A percentile compares a stretch with the other conserved stretches of the same genome.
These are phyloP conservation scores for Drosophila hydei DNA, from an alignment of 1,140 invertebrate genomes.

Conservation along the genomic window DNA sequence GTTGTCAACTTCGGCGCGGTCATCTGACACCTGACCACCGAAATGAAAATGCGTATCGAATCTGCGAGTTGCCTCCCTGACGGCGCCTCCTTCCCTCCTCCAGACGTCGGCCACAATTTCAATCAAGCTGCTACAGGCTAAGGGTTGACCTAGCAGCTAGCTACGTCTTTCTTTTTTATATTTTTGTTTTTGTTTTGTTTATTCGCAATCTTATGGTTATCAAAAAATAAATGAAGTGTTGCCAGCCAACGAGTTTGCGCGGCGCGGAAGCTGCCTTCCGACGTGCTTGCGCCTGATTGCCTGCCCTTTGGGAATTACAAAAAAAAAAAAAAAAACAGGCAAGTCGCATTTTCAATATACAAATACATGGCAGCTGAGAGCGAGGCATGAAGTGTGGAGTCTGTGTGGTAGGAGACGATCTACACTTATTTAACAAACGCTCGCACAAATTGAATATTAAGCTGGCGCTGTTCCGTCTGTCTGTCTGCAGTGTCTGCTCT, in stretches of 20 bases:
- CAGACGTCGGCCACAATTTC: constrained; percentile 66
- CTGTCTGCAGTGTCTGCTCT: not conserved
- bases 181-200: constrained; percentile 37
- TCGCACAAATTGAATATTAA: constrained; percentile 80
- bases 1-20: constrained; percentile 69
- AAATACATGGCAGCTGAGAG: constrained; percentile 59
- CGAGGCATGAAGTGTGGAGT: not conserved
- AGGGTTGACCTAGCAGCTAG: constrained; percentile 59
- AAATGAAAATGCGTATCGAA: constrained; percentile 76
- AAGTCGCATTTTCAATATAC: constrained; percentile 74
- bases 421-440: constrained; percentile 59
- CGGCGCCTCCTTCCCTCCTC: not conserved
- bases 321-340: constrained; percentile 27
- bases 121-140: constrained; percentile 73
- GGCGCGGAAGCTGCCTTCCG: constrained; percentile 61
- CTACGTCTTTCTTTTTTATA: not conserved
- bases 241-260: constrained; percentile 66
- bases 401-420: not conserved
- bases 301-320: constrained; percentile 24
- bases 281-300: constrained; percentile 65
- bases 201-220: constrained; percentile 81
- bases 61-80: constrained; percentile 25
- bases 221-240: constrained; percentile 83
- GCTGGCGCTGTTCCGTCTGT: constrained; percentile 37
- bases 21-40: constrained; percentile 69